Evolutionary conservation across 1,140 invertebrate genomes (phyloP).

Genomic region (Meloidogyne floridensis): DNA sequence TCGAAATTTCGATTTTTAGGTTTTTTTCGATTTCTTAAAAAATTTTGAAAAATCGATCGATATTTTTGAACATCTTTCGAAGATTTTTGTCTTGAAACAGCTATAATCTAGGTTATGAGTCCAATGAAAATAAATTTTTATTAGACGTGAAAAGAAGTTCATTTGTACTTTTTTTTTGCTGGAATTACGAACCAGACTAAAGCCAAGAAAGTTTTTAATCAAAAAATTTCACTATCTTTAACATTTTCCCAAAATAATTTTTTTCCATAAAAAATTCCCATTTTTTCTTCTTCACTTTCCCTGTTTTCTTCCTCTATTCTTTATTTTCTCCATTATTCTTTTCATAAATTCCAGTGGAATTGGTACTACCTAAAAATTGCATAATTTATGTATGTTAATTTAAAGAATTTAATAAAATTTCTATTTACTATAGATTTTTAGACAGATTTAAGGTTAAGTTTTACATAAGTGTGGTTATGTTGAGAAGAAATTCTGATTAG

Average conservation of each 20-base stretch:
- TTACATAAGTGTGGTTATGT: slow-evolving; percentile 71
- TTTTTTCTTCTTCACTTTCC: not conserved
- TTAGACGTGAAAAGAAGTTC: too few relatives aligned
- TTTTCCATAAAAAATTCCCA: not conserved
- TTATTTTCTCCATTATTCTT: slow-evolving; percentile 36
- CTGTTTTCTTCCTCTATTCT: slow-evolving; percentile 21
- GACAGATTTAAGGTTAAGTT: slow-evolving; percentile 57
- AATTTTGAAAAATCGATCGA: too few relatives aligned
- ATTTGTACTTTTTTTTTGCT: too few relatives aligned
- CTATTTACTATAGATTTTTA: not conserved
- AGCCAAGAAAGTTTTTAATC: not conserved
- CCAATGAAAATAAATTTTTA: too few relatives aligned
- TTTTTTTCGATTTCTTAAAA: too few relatives aligned
- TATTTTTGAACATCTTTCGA: too few relatives aligned
- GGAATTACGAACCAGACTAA: too few relatives aligned
- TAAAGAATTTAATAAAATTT: too few relatives aligned
- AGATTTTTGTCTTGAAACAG: too few relatives aligned
- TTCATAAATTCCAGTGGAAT: slow-evolving; percentile 51
- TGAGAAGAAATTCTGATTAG: slow-evolving; percentile 69
- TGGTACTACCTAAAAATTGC: slow-evolving; percentile 38
- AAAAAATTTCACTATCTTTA: not conserved
- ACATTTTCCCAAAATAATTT: not conserved
- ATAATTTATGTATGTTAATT: not conserved
- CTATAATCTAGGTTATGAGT: too few relatives aligned
- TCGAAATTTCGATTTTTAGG: too few relatives aligned